Percentiles rank a stretch among this genome's conserved stretches.
phyloP scores from a whole-genome alignment of 2,113 vertebrate genomes.

The Clarias gariepinus region DNA sequence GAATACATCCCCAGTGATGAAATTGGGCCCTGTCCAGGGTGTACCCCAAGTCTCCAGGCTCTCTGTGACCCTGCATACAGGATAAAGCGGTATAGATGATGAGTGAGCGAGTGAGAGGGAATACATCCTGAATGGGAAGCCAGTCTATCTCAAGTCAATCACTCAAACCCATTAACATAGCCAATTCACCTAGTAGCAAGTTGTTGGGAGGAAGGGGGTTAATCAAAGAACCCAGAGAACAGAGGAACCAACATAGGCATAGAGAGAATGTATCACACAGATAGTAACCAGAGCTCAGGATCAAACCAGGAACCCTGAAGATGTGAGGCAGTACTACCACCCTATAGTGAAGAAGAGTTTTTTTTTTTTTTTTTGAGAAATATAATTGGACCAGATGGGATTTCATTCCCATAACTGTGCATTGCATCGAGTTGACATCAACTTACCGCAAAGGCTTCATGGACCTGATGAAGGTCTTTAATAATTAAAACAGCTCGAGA shows the following conservation, averaged over 20 bases:
- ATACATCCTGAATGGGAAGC: too few species aligned
- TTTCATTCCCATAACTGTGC: background rate
- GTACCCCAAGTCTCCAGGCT: too few species aligned
- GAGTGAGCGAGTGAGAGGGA: background rate
- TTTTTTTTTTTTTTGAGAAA: background rate
- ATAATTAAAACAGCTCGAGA: constrained; percentile 76
- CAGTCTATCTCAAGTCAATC: background rate
- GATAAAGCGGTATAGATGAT: too few species aligned
- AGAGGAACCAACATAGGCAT: background rate
- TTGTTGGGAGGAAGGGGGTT: background rate
- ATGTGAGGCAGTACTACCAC: background rate
- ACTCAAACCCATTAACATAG: background rate
- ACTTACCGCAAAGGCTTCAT: constrained; percentile 60
- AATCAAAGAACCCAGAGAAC: background rate
- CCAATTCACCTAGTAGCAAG: background rate
- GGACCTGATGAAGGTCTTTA: constrained; percentile 73
- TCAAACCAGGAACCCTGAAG: background rate
- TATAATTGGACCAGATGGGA: constrained; percentile 15
- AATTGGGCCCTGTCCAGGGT: too few species aligned
- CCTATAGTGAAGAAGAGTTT: background rate
- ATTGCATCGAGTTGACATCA: background rate
- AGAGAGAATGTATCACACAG: background rate
- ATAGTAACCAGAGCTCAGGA: background rate
- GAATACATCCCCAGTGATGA: too few species aligned
- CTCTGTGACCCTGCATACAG: too few species aligned